Evolutionary conservation across 1,140 invertebrate species (phyloP).

Genomic region (Oreohelix idahoensis): DNA sequence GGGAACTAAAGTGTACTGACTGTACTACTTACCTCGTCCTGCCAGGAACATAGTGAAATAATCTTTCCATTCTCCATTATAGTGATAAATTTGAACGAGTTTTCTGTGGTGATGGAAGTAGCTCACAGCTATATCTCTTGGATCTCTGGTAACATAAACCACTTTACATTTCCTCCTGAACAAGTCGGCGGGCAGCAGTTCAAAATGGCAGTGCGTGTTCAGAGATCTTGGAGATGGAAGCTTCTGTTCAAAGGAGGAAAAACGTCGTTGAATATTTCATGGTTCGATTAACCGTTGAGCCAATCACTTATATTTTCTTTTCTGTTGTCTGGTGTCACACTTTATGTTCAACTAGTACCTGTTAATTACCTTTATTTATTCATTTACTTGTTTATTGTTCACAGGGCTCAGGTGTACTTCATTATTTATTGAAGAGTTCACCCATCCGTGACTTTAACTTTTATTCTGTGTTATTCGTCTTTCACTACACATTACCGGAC

Average conservation of each 20-base stretch:
- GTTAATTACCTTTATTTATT: too few relatives aligned
- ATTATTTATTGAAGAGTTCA: too few relatives aligned
- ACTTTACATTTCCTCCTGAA: slow-evolving; percentile 52
- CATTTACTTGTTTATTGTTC: too few relatives aligned
- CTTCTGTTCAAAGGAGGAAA: not conserved
- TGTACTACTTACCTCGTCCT: slow-evolving; percentile 50
- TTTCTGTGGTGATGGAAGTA: slow-evolving; percentile 53
- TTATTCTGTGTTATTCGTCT: too few relatives aligned
- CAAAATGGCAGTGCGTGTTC: slow-evolving; percentile 55
- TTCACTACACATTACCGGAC: too few relatives aligned
- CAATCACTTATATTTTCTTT: too few relatives aligned
- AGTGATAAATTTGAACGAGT: slow-evolving; percentile 52
- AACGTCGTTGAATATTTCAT: not conserved
- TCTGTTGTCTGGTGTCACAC: too few relatives aligned
- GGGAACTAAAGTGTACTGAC: too few relatives aligned
- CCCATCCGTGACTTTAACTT: too few relatives aligned
- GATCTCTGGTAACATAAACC: slow-evolving; percentile 53
- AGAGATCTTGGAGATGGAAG: slow-evolving; percentile 56
- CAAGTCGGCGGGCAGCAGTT: slow-evolving; percentile 50
- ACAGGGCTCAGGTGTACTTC: too few relatives aligned
- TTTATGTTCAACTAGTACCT: too few relatives aligned
- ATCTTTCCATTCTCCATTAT: slow-evolving; percentile 55
- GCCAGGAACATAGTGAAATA: slow-evolving; percentile 52
- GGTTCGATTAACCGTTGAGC: too few relatives aligned
- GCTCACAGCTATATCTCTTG: slow-evolving; percentile 55